These are phyloP conservation scores for Rhopilema esculentum DNA, from an alignment of 30 jellyfish, hydroid and myxozoan species.

Conservation along the genomic window DNA sequence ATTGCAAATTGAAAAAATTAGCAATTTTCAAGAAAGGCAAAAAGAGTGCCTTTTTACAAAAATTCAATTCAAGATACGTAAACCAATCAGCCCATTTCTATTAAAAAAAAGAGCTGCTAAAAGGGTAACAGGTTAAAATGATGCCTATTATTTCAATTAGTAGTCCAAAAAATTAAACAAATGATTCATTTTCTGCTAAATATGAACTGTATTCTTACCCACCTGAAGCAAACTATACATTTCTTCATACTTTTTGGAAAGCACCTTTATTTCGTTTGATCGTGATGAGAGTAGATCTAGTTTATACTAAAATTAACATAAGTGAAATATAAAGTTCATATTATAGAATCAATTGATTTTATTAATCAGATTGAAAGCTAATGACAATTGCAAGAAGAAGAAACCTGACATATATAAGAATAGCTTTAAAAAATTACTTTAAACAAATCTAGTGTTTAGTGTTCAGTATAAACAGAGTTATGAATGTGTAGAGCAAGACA, in stretches of 20 bases:
- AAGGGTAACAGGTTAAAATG: no score
- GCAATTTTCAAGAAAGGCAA: background rate
- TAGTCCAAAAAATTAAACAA: no score
- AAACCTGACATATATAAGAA: background rate
- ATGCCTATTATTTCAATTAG: no score
- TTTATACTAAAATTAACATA: constrained; percentile 12
- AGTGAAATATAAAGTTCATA: background rate
- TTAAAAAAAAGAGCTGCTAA: no score
- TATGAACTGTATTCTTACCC: background rate
- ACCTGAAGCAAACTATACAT: constrained; percentile 24
- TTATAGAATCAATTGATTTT: background rate
- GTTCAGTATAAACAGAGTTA: no score
- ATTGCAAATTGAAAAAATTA: background rate
- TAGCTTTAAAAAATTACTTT: no score
- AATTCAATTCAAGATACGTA: background rate
- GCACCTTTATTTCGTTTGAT: constrained; percentile 21
- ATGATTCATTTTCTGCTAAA: background rate
- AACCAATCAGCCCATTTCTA: no score
- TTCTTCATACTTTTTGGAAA: constrained; percentile 36
- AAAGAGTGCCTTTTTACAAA: background rate
- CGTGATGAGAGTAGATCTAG: constrained; percentile 52
- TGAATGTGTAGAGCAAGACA: no score
- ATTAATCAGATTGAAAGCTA: background rate
- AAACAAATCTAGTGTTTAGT: no score
- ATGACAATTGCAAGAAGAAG: background rate